phyloP scores from a whole-genome alignment of 2,113 vertebrate genomes.

The Casuarius casuarius region DNA sequence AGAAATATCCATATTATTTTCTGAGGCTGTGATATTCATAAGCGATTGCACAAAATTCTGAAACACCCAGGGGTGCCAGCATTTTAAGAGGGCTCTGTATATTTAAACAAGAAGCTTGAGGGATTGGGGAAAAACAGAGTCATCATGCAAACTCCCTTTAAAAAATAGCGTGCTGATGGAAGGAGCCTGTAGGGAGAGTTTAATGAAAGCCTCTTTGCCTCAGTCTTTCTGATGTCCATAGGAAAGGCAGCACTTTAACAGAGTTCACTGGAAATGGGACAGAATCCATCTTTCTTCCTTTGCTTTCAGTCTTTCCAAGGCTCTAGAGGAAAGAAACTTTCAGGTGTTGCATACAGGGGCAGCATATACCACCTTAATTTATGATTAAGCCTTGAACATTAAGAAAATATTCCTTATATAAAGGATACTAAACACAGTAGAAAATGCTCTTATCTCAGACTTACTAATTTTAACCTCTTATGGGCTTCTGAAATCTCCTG shows the following conservation, averaged over 20 bases:
- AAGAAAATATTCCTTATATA: neutral
- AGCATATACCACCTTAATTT: neutral
- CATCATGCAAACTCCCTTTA: neutral
- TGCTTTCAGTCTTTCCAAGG: constrained; percentile 7
- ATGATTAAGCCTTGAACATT: neutral
- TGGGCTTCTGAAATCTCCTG: neutral
- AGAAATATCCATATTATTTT: neutral
- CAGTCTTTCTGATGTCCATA: neutral
- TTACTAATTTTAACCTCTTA: constrained; percentile 15
- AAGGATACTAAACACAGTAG: neutral
- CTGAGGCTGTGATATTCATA: neutral
- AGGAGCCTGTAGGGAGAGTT: constrained; percentile 3
- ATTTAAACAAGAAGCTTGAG: neutral
- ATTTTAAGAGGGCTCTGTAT: neutral
- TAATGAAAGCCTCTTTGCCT: constrained; percentile 3
- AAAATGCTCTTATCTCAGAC: neutral
- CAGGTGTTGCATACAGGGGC: neutral
- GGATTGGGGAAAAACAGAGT: neutral
- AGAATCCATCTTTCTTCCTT: neutral
- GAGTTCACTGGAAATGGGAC: neutral
- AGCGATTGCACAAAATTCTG: neutral
- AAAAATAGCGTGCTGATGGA: neutral
- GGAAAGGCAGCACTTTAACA: constrained; percentile 20
- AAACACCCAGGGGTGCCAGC: neutral
- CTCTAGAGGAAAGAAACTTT: constrained; percentile 14